A percentile compares a stretch with the other conserved stretches of the same genome.
phyloP scores from a whole-genome alignment of 2,113 vertebrate genomes.

The Nothoprocta pentlandii region DNA sequence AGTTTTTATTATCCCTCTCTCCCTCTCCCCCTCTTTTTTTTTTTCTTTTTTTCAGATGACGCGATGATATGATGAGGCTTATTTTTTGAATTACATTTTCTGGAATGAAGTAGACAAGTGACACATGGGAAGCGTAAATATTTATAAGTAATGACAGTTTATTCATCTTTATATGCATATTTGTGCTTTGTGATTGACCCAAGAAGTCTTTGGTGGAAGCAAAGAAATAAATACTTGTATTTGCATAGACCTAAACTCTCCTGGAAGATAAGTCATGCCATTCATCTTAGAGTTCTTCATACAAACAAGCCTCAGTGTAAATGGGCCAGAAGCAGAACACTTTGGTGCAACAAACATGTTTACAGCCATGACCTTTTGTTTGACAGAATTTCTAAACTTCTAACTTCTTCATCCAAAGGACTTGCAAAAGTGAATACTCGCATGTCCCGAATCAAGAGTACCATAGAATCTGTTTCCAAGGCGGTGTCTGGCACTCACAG shows the following conservation, averaged over 20 bases:
- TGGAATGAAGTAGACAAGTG: constrained; percentile 68
- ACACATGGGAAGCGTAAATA: constrained; percentile 54
- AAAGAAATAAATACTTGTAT: constrained; percentile 73
- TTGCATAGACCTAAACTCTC: constrained; percentile 61
- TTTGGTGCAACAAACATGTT: constrained; percentile 73
- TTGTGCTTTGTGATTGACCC: constrained; percentile 81
- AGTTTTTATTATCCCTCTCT: neutral
- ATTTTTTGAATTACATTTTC: constrained; percentile 57
- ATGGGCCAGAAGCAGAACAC: constrained; percentile 70
- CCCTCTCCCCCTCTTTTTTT: constrained; percentile 28
- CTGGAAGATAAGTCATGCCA: constrained; percentile 66
- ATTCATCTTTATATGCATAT: constrained; percentile 81
- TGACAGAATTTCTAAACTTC: constrained; percentile 80
- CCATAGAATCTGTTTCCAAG: constrained; percentile 91
- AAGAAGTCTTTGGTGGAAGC: constrained; percentile 78
- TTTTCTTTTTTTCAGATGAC: constrained; percentile 72
- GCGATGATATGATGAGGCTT: neutral
- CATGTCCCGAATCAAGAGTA: constrained; percentile 92
- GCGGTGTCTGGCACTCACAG: constrained; percentile 88
- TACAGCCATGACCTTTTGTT: constrained; percentile 73
- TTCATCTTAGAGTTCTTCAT: constrained; percentile 75
- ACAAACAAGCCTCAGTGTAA: constrained; percentile 68
- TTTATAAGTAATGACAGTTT: constrained; percentile 85
- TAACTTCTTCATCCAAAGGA: constrained; percentile 85
- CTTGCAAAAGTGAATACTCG: constrained; percentile 81